Percentiles rank a stretch among this genome's conserved stretches.
Evolutionary conservation across 2,113 vertebrate genomes (phyloP).

Genomic region (Brachypteracias leptosomus): DNA sequence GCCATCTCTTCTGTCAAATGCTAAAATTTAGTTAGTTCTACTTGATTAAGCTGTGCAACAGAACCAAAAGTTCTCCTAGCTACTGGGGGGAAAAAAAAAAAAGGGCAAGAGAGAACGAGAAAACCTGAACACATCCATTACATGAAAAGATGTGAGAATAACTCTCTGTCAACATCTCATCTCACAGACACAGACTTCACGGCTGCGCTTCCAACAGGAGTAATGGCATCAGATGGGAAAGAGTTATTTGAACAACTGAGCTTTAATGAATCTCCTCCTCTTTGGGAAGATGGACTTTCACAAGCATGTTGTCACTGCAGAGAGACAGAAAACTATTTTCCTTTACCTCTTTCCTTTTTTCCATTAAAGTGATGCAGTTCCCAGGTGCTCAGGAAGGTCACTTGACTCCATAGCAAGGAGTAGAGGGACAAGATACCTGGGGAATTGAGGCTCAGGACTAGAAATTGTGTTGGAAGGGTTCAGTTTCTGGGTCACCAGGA

Average conservation of each 20-base stretch:
- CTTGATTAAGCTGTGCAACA: conserved; percentile 54
- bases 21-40: conserved; percentile 57
- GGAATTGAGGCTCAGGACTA: neutral
- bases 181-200: neutral
- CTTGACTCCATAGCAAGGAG: neutral
- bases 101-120: neutral
- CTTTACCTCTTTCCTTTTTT: neutral
- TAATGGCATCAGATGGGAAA: neutral
- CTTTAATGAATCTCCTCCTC: neutral
- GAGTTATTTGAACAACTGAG: neutral
- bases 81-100: neutral
- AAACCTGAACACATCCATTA: conserved; percentile 25
- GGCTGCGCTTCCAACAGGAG: neutral
- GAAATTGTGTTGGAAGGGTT: neutral
- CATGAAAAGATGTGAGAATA: conserved; percentile 8
- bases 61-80: conserved; percentile 45
- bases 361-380: neutral
- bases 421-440: neutral
- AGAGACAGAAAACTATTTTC: neutral
- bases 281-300: neutral
- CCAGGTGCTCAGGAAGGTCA: accelerated
- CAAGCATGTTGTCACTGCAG: neutral
- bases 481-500: neutral
- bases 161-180: conserved; percentile 42
- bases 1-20: conserved; percentile 59